Conservation (phyloP, 1,140 invertebrate genomes). For the Thaumetopoea pityocampa region DNA sequence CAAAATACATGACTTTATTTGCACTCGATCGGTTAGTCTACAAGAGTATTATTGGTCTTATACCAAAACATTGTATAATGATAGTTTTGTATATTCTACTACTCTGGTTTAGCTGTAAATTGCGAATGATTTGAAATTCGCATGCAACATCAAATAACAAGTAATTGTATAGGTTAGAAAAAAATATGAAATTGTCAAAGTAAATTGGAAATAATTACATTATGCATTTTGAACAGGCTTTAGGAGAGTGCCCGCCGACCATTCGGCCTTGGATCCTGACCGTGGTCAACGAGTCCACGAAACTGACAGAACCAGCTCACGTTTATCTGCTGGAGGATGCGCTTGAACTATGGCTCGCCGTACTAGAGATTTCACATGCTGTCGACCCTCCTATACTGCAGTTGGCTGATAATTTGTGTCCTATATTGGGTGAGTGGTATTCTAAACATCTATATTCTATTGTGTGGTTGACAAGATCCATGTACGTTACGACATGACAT, state of each 20-base stretch:
- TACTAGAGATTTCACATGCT: slow-evolving; percentile 82
- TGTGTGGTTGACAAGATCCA: too few relatives aligned
- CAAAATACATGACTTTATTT: too few relatives aligned
- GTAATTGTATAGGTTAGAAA: too few relatives aligned
- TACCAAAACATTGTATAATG: too few relatives aligned
- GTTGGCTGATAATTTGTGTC: slow-evolving; percentile 86
- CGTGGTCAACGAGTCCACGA: slow-evolving; percentile 86
- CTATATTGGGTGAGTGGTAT: slow-evolving; percentile 81
- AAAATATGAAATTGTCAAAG: not conserved
- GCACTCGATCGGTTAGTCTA: too few relatives aligned
- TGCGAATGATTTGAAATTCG: too few relatives aligned
- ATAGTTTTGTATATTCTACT: too few relatives aligned
- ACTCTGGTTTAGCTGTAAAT: too few relatives aligned
- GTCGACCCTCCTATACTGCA: slow-evolving; percentile 79
- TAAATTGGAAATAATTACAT: not conserved
- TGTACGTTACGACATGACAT: too few relatives aligned
- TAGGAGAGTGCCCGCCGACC: slow-evolving; percentile 49
- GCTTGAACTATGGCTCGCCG: slow-evolving; percentile 90
- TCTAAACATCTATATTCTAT: too few relatives aligned
- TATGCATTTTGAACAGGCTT: slow-evolving; percentile 29
- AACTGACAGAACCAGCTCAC: slow-evolving; percentile 86
- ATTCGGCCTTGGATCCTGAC: slow-evolving; percentile 56
- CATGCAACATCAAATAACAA: too few relatives aligned
- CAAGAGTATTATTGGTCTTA: too few relatives aligned
- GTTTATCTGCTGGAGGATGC: slow-evolving; percentile 96